Base-by-base conservation (phyloP, 2,113 vertebrate genomes). In the Apus apus region DNA sequence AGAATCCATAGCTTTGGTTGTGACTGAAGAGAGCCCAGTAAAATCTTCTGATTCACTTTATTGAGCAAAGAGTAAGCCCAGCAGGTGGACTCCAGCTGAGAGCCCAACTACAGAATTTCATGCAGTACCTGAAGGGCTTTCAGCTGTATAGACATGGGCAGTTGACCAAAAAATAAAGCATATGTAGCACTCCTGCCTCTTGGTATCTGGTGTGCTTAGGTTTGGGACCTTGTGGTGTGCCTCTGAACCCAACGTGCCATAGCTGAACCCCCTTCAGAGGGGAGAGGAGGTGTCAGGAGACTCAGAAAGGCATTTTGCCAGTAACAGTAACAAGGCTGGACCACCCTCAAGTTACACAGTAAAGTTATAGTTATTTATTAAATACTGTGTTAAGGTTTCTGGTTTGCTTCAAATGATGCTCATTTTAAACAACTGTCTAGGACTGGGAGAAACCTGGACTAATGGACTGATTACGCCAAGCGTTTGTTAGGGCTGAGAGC, bases 351-450 rank as follows among this genome's bases (percentile, higher is more conserved):
- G 71, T 88, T 78, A 48, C 56, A 61, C 82, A 81, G 56, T 74
- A 57, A 89, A 89, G 38, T 79, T 93, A 75, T 40, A 74, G 38
- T 57, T 83, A 91, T 71, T 92, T 94, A 82, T 88, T 85, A 93
- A 93, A 58, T 76, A 68, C 48, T 45, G 51, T 23, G 48, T 90
- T 86, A 79, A 78, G 68, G 85, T 81, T 94, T 95, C 89, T 95
- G 91, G 82, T 84, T 94, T 96, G 48, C 79, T 93, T 94, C 91
- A 96, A 48, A 40, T 90, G 53, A 81, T 85, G 54, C 48, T 93
- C 56, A 21, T 96, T 96, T 92, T 90, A 97, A 94, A 96, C 92
- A 96, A 74, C 88, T 93, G 71, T 87, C 84, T 77, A 29, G 23
- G 50, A 15, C 60, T 61, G 45, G 72, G 83, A 94, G 92, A 61